These are phyloP conservation scores for Caenorhabditis brenneri DNA, from an alignment of 1,140 invertebrate species.

Conservation along the genomic window DNA sequence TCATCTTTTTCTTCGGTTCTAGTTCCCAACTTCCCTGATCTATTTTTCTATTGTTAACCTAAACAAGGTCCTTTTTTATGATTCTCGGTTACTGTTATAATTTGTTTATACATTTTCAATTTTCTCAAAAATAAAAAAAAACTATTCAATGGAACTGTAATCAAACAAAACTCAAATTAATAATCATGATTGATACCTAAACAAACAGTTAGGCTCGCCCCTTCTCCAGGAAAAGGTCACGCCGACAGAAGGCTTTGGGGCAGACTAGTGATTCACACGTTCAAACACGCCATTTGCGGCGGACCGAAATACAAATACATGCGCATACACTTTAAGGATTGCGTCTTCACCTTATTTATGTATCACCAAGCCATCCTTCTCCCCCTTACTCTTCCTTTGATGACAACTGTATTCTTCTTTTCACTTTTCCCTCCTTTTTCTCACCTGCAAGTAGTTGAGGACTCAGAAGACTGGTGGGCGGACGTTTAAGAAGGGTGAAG, in stretches of 20 bases:
- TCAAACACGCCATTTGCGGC: slow-evolving; percentile 27
- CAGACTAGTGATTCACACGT: slow-evolving; percentile 23
- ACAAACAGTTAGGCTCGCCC: neutral
- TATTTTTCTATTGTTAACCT: neutral
- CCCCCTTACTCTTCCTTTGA: neutral
- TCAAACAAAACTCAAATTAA: too few species aligned
- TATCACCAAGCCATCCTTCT: neutral
- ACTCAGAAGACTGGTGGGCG: slow-evolving; percentile 33
- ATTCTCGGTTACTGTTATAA: neutral
- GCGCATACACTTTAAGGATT: slow-evolving; percentile 11
- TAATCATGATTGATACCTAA: neutral
- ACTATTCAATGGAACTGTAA: too few species aligned
- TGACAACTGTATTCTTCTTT: slow-evolving; percentile 33
- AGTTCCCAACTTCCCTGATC: neutral
- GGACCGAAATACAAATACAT: slow-evolving; percentile 36
- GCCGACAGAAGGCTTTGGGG: neutral
- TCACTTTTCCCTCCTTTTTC: neutral
- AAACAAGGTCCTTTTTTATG: neutral
- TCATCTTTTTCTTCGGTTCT: neutral
- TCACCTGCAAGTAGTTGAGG: slow-evolving; percentile 47
- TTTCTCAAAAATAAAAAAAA: neutral
- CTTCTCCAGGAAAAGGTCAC: slow-evolving; percentile 22
- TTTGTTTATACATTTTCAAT: neutral
- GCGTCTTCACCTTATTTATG: slow-evolving; percentile 37
- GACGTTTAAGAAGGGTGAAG: slow-evolving; percentile 25